These are phyloP conservation scores for Sorex araneus DNA, from an alignment of 2,113 vertebrate genomes.

Conservation along the genomic window DNA sequence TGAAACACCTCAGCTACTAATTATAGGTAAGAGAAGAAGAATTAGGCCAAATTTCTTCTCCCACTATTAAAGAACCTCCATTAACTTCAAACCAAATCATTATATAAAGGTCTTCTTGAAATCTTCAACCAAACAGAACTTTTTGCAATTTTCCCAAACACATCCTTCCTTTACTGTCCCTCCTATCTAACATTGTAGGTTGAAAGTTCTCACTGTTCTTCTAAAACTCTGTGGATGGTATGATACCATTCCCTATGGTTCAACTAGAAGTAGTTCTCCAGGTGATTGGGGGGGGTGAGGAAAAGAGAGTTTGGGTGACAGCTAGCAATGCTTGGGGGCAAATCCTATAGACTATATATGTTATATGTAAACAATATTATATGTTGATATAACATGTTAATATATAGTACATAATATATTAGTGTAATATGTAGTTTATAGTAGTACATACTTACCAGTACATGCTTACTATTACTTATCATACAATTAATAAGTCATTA, in stretches of 20 bases:
- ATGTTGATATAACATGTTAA: too few species aligned
- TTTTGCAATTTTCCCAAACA: background rate
- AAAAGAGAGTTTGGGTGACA: too few species aligned
- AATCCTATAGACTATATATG: too few species aligned
- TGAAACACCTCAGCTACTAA: conserved; percentile 23
- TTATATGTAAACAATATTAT: too few species aligned
- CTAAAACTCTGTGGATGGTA: background rate
- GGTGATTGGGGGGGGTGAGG: background rate
- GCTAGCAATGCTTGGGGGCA: too few species aligned
- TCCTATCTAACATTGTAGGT: background rate
- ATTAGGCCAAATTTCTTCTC: conserved; percentile 14
- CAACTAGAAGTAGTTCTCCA: conserved; percentile 12
- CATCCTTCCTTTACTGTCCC: background rate
- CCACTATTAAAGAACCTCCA: background rate
- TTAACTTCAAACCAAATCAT: background rate
- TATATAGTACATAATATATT: too few species aligned
- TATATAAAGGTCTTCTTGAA: background rate
- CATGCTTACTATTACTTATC: too few species aligned
- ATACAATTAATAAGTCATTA: too few species aligned
- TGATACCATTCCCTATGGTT: background rate
- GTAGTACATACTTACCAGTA: too few species aligned
- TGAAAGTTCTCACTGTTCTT: background rate
- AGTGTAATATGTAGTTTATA: too few species aligned
- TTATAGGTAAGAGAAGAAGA: conserved; percentile 13
- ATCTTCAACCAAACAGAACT: background rate